phyloP scores from a whole-genome alignment of 2,888 invertebrate genomes.

The Agrochola litura region DNA sequence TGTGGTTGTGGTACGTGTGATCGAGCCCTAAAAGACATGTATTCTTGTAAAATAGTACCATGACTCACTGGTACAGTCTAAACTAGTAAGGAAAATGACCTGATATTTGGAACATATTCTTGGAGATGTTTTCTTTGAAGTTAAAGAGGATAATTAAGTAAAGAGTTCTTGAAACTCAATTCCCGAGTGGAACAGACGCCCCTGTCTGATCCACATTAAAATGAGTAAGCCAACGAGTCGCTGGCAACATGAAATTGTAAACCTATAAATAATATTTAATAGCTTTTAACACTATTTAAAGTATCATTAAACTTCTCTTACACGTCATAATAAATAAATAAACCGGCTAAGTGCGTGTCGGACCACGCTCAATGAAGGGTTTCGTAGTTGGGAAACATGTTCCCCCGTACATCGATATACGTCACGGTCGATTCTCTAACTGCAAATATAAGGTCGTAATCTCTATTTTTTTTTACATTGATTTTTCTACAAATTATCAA shows the following conservation, averaged over 20 bases:
- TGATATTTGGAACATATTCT: neutral
- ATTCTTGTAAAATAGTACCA: neutral
- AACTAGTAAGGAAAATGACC: neutral
- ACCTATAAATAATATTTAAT: neutral
- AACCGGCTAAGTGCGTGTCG: too few species aligned
- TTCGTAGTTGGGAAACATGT: too few species aligned
- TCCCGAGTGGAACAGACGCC: neutral
- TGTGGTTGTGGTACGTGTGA: neutral
- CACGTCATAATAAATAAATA: too few species aligned
- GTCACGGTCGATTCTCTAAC: too few species aligned
- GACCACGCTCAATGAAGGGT: too few species aligned
- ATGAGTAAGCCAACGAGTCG: neutral
- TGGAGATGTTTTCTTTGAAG: neutral
- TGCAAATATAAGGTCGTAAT: too few species aligned
- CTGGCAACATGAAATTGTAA: neutral
- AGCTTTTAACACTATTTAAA: neutral
- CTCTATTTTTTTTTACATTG: too few species aligned
- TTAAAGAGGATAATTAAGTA: neutral
- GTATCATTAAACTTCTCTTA: neutral
- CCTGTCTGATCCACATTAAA: neutral
- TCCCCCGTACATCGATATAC: too few species aligned
- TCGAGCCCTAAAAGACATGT: neutral
- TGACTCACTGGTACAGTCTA: neutral
- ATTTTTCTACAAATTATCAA: too few species aligned
- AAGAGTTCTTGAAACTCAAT: neutral